phyloP scores from a whole-genome alignment of 2,888 invertebrate genomes.

The Lottia scabra region DNA sequence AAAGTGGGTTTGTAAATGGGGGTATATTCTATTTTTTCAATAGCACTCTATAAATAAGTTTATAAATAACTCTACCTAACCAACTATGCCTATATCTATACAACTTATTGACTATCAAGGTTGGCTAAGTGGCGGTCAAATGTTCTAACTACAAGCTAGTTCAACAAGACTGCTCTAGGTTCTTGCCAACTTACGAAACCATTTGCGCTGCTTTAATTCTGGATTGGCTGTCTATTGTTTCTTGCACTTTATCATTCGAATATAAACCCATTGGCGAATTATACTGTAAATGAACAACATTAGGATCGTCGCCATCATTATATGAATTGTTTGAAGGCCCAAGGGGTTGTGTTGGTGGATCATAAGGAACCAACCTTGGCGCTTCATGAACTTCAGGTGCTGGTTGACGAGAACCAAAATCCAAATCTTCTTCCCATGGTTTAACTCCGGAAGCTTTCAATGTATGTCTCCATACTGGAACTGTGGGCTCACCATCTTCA shows the following conservation, averaged over 20 bases:
- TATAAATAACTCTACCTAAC: too few relatives aligned
- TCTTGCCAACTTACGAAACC: slow-evolving; percentile 33
- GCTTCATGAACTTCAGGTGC: slow-evolving; percentile 19
- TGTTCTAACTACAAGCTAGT: neutral
- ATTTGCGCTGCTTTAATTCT: slow-evolving; percentile 32
- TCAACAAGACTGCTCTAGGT: slow-evolving; percentile 10
- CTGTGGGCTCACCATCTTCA: slow-evolving; percentile 8
- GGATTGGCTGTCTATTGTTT: slow-evolving; percentile 61
- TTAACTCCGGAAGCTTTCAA: slow-evolving; percentile 42
- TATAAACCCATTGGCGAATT: slow-evolving; percentile 68
- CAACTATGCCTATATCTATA: neutral
- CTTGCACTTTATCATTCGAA: slow-evolving; percentile 62
- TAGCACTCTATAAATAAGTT: too few relatives aligned
- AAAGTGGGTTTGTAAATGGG: too few relatives aligned
- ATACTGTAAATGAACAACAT: slow-evolving; percentile 66
- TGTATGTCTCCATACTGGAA: slow-evolving; percentile 48
- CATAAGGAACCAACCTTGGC: slow-evolving; percentile 30
- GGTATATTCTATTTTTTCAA: too few relatives aligned
- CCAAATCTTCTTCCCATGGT: slow-evolving; percentile 36
- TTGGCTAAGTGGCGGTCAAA: too few relatives aligned
- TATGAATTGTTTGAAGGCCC: neutral
- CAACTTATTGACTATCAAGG: neutral
- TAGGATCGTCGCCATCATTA: slow-evolving; percentile 38
- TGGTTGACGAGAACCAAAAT: slow-evolving; percentile 21
- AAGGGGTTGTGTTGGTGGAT: slow-evolving; percentile 24